phyloP scores from a whole-genome alignment of 2,797 vertebrate species.

The Menidia menidia region DNA sequence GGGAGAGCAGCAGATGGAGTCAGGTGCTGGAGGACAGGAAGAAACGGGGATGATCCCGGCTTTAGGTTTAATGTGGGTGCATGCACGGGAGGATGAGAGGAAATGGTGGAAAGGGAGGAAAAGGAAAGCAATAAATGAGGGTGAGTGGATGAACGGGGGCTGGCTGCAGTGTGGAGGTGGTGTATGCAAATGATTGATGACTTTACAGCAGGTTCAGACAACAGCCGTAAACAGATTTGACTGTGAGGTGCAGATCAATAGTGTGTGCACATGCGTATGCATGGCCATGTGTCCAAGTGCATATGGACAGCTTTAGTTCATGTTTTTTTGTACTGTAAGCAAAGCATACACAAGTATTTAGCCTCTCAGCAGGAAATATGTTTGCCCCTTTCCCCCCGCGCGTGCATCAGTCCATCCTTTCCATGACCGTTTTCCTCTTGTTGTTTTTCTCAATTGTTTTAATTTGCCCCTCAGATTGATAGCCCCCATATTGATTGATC shows the following conservation, averaged over 20 bases:
- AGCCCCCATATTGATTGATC: constrained; percentile 83
- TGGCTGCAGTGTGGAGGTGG: constrained; percentile 67
- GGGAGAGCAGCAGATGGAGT: constrained; percentile 18
- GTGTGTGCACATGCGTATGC: constrained; percentile 68
- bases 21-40: background rate
- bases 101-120: background rate
- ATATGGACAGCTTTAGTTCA: constrained; percentile 58
- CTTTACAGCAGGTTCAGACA: constrained; percentile 85
- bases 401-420: constrained; percentile 44
- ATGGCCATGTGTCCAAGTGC: constrained; percentile 51
- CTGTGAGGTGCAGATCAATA: constrained; percentile 72
- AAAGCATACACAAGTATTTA: constrained; percentile 60
- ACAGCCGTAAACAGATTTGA: constrained; percentile 88
- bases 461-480: constrained; percentile 83
- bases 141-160: constrained; percentile 3
- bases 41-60: background rate
- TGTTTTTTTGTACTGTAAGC: constrained; percentile 65
- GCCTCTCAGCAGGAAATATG: constrained; percentile 26
- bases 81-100: constrained; percentile 6
- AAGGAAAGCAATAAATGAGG: background rate
- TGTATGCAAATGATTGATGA: constrained; percentile 87
- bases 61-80: background rate
- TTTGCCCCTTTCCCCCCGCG: constrained; percentile 25
- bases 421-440: constrained; percentile 58
- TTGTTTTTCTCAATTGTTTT: constrained; percentile 83